Base-by-base conservation (phyloP, 2,888 invertebrate genomes). In the Serripes groenlandicus region DNA sequence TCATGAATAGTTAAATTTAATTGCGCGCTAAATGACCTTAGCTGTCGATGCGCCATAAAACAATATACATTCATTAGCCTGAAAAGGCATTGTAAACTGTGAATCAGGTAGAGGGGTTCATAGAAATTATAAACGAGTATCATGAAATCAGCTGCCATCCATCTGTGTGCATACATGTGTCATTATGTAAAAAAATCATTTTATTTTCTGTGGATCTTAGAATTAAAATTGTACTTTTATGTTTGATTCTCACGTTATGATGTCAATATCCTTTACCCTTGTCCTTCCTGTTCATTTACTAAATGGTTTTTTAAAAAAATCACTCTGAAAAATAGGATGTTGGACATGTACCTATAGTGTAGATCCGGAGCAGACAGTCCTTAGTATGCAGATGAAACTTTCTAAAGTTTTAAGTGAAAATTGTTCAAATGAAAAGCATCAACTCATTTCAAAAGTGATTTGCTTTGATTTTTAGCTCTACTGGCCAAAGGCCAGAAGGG, bases 161-260 rank as follows among this genome's bases (percentile, higher is more conserved):
- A 9, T 21, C 3, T 62, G 30, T 32, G 21, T 21, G 21, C 23
- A 37, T 42, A 28, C 15, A 26, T n/a, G n/a, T 37, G 42, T 66
- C 66, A 66, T 66, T 66, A 34, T 62, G 34, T 26, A 66, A 35
- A 66, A 32, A 35, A 42, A n/a, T 66, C 66, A 66, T 64, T 34
- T n/a, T 37, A 32, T n/a, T 32, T 34, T 42, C 37, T 42, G 42
- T 35, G 66, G 35, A 26, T 66, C 66, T 66, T 66, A 42, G 66
- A 66, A 66, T 34, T 66, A 66, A 66, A 66, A 42, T 66, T 66
- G 66, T 66, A 66, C 66, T 26, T 66, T 42, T 42, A 66, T 23
- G 11, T 18, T 32, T 21, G 18, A 32, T 23, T 11, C 7, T 15
- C 18, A 56, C 15, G 23, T 56, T n/a, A 11, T n/a, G 23, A 23